These are phyloP conservation scores for Drosophila auraria DNA, from an alignment of 1,140 invertebrate species.

Conservation along the genomic window DNA sequence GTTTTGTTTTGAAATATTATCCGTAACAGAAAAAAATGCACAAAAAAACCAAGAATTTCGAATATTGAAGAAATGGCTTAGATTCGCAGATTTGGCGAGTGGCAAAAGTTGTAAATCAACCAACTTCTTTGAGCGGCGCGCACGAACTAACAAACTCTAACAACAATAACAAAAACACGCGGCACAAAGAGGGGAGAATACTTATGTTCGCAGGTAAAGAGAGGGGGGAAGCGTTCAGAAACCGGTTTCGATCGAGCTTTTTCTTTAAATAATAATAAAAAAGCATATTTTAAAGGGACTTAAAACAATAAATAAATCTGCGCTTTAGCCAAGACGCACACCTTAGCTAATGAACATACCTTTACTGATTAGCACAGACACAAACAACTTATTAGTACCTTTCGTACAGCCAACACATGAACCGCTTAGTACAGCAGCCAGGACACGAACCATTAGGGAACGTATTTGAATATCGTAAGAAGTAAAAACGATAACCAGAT, in stretches of 20 bases:
- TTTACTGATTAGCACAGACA: not conserved
- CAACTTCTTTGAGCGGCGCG: constrained; percentile 69
- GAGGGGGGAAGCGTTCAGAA: not conserved
- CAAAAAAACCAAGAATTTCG: not conserved
- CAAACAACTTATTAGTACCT: not conserved
- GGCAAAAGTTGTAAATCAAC: constrained; percentile 46
- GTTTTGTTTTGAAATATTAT: constrained; percentile 8
- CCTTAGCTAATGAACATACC: not conserved
- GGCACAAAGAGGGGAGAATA: constrained; percentile 33
- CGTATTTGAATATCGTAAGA: constrained; percentile 2
- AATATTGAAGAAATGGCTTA: constrained; percentile 13
- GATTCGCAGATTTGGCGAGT: constrained; percentile 21
- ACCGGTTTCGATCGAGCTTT: constrained; percentile 36
- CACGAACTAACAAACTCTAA: constrained; percentile 60
- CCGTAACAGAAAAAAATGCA: constrained; percentile 14
- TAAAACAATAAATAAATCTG: not conserved
- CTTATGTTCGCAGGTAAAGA: not conserved
- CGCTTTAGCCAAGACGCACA: not conserved
- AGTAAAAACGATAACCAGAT: not conserved
- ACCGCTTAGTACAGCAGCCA: not conserved
- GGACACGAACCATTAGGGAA: not conserved
- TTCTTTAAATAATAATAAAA: not conserved
- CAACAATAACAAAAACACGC: constrained; percentile 63
- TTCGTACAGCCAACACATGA: not conserved
- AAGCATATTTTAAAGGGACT: constrained; percentile 6